Evolutionary conservation across 2,888 invertebrate species (phyloP).

Genomic region (Eupithecia vulgata): DNA sequence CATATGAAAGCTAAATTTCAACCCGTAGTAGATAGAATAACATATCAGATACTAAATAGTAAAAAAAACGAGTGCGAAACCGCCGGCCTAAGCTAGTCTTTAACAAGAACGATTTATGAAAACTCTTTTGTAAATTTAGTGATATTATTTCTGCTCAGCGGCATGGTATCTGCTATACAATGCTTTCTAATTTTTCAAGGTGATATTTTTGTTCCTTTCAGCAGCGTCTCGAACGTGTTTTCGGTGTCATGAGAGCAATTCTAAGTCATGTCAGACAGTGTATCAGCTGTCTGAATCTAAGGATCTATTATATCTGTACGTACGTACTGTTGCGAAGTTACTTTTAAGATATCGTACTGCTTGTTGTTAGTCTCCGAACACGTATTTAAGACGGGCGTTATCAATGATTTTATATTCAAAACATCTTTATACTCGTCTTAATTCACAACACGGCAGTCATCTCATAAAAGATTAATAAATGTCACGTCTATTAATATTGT

Average conservation of each 20-base stretch:
- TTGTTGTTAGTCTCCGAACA: background rate
- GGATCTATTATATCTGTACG: background rate
- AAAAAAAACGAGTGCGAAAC: background rate
- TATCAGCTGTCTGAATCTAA: slow-evolving; percentile 10
- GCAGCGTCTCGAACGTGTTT: background rate
- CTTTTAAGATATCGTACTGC: background rate
- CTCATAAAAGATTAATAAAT: background rate
- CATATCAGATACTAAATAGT: too few species aligned
- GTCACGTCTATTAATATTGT: background rate
- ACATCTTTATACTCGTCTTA: background rate
- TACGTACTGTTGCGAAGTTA: background rate
- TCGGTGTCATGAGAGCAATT: background rate
- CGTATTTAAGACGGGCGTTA: background rate
- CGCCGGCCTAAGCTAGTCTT: background rate
- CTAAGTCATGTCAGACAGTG: slow-evolving; percentile 1
- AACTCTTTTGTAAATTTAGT: background rate
- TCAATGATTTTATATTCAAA: background rate
- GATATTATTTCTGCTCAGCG: background rate
- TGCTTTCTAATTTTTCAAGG: slow-evolving; percentile 13
- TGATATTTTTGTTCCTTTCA: slow-evolving; percentile 5
- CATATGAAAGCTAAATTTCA: too few species aligned
- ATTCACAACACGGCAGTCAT: background rate
- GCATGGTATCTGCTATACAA: background rate
- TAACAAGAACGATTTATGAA: background rate
- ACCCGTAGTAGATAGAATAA: too few species aligned